These are phyloP conservation scores for Aselliscus stoliczkanus DNA, from an alignment of 2,797 vertebrate species.

Conservation along the genomic window DNA sequence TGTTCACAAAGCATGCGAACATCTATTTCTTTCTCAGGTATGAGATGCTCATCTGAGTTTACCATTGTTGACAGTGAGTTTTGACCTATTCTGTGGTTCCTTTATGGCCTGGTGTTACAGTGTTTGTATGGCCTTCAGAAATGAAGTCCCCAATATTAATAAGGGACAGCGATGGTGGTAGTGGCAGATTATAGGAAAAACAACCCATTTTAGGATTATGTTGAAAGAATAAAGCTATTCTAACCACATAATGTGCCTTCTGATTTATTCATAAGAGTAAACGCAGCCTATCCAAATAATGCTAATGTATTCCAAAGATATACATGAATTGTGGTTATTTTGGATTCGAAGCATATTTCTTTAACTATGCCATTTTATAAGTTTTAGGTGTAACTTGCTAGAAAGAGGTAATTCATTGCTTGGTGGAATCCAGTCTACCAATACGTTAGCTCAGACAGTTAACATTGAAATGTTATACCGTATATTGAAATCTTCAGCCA, in stretches of 20 bases:
- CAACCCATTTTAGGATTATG: constrained; percentile 14
- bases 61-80: not conserved
- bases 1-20: not conserved
- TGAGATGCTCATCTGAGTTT: not conserved
- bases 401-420: not conserved
- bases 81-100: constrained; percentile 19
- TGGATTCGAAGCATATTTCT: constrained; percentile 48
- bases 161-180: not conserved
- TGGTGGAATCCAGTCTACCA: not conserved
- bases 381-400: constrained; percentile 44
- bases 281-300: constrained; percentile 15
- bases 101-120: not conserved
- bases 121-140: not conserved
- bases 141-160: not conserved
- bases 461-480: not conserved
- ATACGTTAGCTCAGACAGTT: constrained; percentile 31
- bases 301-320: constrained; percentile 43
- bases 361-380: not conserved
- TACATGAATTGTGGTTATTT: constrained; percentile 23
- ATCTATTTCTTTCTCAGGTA: not conserved
- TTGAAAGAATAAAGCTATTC: constrained; percentile 43
- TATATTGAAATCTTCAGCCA: not conserved
- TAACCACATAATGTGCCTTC: not conserved
- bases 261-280: constrained; percentile 51
- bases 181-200: not conserved